Evolutionary conservation across 2,113 vertebrate species (phyloP), one percentile per base, ranked within the genome.

Genomic region (Plecotus auritus): DNA sequence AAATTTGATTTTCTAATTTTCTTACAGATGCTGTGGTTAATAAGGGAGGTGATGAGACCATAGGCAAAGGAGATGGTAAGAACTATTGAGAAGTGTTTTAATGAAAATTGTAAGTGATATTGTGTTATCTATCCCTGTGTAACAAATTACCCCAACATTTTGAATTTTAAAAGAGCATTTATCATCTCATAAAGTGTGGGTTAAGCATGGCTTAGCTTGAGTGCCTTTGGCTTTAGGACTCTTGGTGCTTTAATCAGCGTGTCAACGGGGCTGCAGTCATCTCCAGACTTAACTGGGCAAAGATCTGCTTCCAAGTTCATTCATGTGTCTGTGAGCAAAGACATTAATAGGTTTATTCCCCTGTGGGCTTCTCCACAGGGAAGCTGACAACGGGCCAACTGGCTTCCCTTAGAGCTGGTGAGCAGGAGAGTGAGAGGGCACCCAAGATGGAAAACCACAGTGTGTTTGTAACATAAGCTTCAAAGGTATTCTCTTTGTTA

Each of bases 1-100:
- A 84, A 93, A 59, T 70, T 47, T 81, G 32, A 26, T 66, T 91
- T 85, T 95, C 28, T 95, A 54, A 88, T 90, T 95, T 93, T 88
- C 13, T 97, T 95, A 7, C 94, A 99, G 99, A 99, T 98, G 88
- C 95, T 95, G 97, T 96, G 86, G 49, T 94, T 83, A 97, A 91
- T 82, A 98, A 98, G 96, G 93, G 23, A 69, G 95, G 94, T 91
- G 98, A 98, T 97, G 98, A 98, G 32, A 77, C 94, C 94, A 11
- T 94, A 89, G 94, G 95, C 90, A 99, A 98, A 98, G 98, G 98
- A 98, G 98, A 98, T 88, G 99, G 99, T 99, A 98, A 98, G 97
- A 54, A 49, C 9, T 45, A 32, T 88, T 93, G 54, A 49, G 54
- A 80, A 86, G 32, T 95, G 22, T 3, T 87, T 95, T 98, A 37